Evolutionary conservation across 2,888 invertebrate species (phyloP).

Genomic region (Spodoptera exigua): DNA sequence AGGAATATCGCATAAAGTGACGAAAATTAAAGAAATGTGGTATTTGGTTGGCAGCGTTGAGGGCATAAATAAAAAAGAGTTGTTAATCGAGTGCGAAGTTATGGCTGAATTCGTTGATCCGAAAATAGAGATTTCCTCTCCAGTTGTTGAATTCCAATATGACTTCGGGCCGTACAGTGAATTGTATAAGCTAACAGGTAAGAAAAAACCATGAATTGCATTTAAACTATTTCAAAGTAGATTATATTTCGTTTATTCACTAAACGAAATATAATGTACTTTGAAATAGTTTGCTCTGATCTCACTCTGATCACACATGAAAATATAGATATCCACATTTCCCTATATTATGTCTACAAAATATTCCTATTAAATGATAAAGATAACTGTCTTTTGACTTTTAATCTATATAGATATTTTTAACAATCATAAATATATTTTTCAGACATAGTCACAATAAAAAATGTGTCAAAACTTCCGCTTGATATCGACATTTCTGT

Average conservation of each 20-base stretch:
- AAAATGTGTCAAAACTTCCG: conserved; percentile 87
- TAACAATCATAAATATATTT: conserved; percentile 42
- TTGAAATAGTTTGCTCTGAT: conserved; percentile 1
- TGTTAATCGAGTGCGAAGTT: conserved; percentile 85
- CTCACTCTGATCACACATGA: no score
- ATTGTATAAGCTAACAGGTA: conserved; percentile 84
- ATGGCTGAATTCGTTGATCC: conserved; percentile 90
- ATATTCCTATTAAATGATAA: no score
- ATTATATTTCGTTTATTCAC: no score
- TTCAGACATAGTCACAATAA: conserved; percentile 87
- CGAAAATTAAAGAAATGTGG: conserved; percentile 87
- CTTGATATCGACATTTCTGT: conserved; percentile 83
- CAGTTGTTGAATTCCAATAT: conserved; percentile 83
- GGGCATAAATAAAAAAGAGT: conserved; percentile 86
- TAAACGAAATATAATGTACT: not conserved
- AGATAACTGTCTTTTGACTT: no score
- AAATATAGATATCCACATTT: no score
- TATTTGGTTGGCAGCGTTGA: conserved; percentile 89
- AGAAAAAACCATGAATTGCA: not conserved
- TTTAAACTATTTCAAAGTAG: not conserved
- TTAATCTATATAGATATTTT: not conserved
- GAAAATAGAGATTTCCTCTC: conserved; percentile 85
- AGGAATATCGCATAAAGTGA: conserved; percentile 76
- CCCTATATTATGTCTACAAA: no score
- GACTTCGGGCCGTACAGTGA: conserved; percentile 84